A percentile compares a stretch with the other conserved stretches of the same genome.
phyloP scores from a whole-genome alignment of 2,888 invertebrate species.

The Phragmatobia fuliginosa region DNA sequence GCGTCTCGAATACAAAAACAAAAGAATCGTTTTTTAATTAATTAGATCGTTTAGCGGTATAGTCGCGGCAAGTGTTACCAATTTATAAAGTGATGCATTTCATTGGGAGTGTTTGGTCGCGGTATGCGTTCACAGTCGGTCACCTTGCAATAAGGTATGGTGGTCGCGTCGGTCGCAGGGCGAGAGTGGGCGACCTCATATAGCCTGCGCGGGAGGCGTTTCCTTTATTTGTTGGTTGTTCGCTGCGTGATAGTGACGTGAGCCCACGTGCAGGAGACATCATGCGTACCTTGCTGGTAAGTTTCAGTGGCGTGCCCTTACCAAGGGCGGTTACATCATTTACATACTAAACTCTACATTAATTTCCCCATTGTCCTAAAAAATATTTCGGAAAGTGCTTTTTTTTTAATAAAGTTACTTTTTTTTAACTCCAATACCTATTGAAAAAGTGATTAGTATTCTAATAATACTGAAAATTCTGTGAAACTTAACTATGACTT shows the following conservation, averaged over 20 bases:
- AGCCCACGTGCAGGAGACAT: constrained; percentile 66
- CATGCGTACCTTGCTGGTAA: constrained; percentile 83
- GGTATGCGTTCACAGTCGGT: constrained; percentile 73
- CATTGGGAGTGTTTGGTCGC: constrained; percentile 49
- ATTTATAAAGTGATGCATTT: constrained; percentile 73
- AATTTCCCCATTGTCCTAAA: constrained; percentile 24
- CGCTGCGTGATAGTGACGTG: constrained; percentile 81
- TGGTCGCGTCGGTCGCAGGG: constrained; percentile 80
- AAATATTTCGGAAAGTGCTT: constrained; percentile 23
- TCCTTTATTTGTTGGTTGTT: constrained; percentile 85
- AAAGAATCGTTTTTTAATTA: constrained; percentile 67
- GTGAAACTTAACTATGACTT: neutral
- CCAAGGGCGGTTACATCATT: constrained; percentile 59
- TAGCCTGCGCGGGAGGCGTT: constrained; percentile 80
- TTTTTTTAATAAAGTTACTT: constrained; percentile 14
- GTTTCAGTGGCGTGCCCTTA: constrained; percentile 60
- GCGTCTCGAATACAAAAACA: constrained; percentile 59
- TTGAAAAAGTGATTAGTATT: constrained; percentile 42
- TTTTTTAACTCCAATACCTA: constrained; percentile 23
- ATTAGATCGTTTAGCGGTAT: constrained; percentile 81
- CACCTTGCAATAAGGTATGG: constrained; percentile 84
- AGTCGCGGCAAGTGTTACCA: constrained; percentile 67
- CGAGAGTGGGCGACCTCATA: constrained; percentile 86
- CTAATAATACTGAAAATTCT: neutral
- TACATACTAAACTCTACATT: constrained; percentile 43